Percentiles rank a stretch among this genome's conserved stretches.
These are phyloP conservation scores for Anastrepha ludens DNA, from an alignment of 1,140 invertebrate genomes.

Conservation along the genomic window DNA sequence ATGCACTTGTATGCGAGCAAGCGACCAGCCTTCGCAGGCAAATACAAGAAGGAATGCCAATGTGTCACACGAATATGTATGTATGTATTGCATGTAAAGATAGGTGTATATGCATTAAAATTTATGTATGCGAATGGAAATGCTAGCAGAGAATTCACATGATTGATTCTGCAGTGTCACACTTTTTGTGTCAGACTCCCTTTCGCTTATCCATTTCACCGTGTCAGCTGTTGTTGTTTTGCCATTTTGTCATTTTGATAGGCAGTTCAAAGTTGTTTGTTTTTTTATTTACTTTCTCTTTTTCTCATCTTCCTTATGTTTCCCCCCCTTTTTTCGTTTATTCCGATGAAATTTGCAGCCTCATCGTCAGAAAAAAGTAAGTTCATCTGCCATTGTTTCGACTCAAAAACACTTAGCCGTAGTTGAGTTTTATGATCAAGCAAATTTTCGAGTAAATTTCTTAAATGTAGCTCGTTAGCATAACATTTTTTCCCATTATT, in stretches of 20 bases:
- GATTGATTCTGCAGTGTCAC: constrained; percentile 8
- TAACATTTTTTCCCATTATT: background rate
- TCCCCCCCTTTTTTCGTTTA: background rate
- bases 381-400: background rate
- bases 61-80: background rate
- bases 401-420: constrained; percentile 1
- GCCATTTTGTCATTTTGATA: constrained; percentile 44
- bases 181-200: background rate
- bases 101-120: background rate
- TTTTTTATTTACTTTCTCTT: background rate
- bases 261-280: background rate
- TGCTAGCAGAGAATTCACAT: background rate
- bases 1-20: background rate
- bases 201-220: background rate
- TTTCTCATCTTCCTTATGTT: background rate
- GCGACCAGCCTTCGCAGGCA: background rate
- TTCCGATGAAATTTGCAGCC: background rate
- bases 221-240: constrained; percentile 21
- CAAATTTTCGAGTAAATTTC: background rate
- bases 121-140: background rate
- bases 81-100: background rate
- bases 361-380: background rate
- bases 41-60: background rate
- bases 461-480: background rate
- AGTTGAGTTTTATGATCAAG: constrained; percentile 6